Percentiles rank a stretch among this genome's conserved stretches.
phyloP scores from a whole-genome alignment of 2,113 vertebrate genomes.

The Orthonyx spaldingii region DNA sequence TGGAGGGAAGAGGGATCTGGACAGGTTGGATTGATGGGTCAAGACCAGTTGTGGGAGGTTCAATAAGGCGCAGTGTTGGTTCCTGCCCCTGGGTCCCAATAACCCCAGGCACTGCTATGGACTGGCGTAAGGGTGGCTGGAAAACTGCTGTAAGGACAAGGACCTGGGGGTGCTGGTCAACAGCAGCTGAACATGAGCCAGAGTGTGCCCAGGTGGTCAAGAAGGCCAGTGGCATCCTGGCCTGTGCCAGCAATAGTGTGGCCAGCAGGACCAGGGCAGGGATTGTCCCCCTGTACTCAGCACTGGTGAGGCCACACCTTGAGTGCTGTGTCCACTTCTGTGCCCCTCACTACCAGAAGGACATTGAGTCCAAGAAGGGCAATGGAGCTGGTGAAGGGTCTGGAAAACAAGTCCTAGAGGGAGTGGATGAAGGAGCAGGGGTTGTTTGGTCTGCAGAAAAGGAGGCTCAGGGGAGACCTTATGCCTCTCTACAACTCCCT shows the following conservation, averaged over 20 bases:
- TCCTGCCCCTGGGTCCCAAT: background rate
- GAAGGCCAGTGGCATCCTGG: background rate
- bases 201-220: accelerated
- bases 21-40: background rate
- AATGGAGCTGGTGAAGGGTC: background rate
- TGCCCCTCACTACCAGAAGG: background rate
- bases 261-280: background rate
- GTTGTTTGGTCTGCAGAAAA: background rate
- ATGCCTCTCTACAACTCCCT: accelerated
- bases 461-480: background rate
- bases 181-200: background rate
- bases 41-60: background rate
- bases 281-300: accelerated
- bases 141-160: background rate
- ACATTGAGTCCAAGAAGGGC: background rate
- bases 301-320: background rate
- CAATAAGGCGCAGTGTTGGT: too few species aligned
- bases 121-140: background rate
- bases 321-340: background rate
- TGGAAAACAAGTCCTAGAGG: background rate
- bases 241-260: background rate
- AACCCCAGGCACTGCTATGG: background rate
- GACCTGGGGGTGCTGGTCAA: accelerated
- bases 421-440: background rate
- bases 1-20: background rate